These are phyloP conservation scores for Cotesia chilonis DNA, from an alignment of 1,140 invertebrate genomes.

Conservation along the genomic window DNA sequence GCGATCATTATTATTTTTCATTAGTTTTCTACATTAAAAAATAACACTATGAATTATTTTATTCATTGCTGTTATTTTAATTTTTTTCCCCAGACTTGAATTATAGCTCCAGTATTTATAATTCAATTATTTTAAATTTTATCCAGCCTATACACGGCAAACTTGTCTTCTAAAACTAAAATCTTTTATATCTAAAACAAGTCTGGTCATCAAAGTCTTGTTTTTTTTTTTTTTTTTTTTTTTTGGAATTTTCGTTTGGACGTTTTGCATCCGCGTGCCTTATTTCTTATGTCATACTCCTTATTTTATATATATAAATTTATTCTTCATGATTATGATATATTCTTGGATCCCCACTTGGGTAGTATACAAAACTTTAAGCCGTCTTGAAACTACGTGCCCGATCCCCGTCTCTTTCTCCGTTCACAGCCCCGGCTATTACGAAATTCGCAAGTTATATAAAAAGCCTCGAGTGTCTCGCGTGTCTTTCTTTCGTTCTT, in stretches of 20 bases:
- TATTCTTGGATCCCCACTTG: constrained; percentile 10
- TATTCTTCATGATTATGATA: background rate
- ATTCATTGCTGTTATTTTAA: background rate
- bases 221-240: background rate
- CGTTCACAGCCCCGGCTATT: constrained; percentile 38
- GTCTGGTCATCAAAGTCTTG: background rate
- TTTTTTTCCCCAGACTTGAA: constrained; percentile 12
- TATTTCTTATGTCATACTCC: constrained; percentile 6
- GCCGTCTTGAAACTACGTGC: constrained; percentile 23
- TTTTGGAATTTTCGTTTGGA: background rate
- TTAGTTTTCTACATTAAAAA: no score
- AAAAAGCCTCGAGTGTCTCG: constrained; percentile 35
- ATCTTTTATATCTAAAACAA: no score
- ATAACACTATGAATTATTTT: background rate
- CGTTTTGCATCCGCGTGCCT: constrained; percentile 32
- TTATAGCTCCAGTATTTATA: background rate
- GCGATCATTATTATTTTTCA: constrained; percentile 4
- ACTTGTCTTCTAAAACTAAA: no score
- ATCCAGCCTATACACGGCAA: no score
- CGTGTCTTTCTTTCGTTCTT: background rate
- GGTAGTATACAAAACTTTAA: background rate
- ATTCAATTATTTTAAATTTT: no score
- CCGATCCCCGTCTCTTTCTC: constrained; percentile 39
- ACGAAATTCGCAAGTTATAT: constrained; percentile 43
- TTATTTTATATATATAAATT: background rate